Conservation (phyloP, 2,113 vertebrate species). For the Scomber colias region DNA sequence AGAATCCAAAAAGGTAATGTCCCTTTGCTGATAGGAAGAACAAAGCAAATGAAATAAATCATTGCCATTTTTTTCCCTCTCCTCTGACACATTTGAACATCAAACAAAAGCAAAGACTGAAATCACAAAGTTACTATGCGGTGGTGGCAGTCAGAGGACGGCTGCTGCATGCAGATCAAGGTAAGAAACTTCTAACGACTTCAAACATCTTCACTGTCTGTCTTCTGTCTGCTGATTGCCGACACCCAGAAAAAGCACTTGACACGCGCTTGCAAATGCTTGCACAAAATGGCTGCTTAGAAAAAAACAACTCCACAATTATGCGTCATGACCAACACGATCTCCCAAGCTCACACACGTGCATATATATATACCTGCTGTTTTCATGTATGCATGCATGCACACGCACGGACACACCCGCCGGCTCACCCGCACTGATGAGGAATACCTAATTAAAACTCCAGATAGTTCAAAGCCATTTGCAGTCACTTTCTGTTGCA, state of each 20-base stretch:
- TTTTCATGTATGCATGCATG: constrained; percentile 29
- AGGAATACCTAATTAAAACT: constrained; percentile 81
- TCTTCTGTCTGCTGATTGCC: constrained; percentile 69
- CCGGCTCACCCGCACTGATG: constrained; percentile 49
- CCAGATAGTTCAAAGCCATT: constrained; percentile 76
- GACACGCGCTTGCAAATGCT: constrained; percentile 49
- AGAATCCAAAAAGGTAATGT: constrained; percentile 55
- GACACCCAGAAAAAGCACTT: constrained; percentile 65
- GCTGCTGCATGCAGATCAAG: constrained; percentile 80
- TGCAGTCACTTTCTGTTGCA: constrained; percentile 57
- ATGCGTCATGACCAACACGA: constrained; percentile 27
- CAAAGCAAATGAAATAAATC: constrained; percentile 79
- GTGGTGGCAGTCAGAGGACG: constrained; percentile 75
- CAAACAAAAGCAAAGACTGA: constrained; percentile 79
- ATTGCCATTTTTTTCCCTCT: constrained; percentile 55
- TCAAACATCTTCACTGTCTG: constrained; percentile 78
- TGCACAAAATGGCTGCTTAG: constrained; percentile 71
- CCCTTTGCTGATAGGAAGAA: constrained; percentile 66
- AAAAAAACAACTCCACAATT: constrained; percentile 66
- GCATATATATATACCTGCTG: background rate
- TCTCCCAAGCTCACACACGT: background rate
- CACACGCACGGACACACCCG: constrained; percentile 11
- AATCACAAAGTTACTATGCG: constrained; percentile 77
- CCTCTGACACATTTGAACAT: constrained; percentile 77
- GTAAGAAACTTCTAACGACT: constrained; percentile 79